phyloP scores from a whole-genome alignment of 2,888 invertebrate species.

The Lasioglossum calceatum region DNA sequence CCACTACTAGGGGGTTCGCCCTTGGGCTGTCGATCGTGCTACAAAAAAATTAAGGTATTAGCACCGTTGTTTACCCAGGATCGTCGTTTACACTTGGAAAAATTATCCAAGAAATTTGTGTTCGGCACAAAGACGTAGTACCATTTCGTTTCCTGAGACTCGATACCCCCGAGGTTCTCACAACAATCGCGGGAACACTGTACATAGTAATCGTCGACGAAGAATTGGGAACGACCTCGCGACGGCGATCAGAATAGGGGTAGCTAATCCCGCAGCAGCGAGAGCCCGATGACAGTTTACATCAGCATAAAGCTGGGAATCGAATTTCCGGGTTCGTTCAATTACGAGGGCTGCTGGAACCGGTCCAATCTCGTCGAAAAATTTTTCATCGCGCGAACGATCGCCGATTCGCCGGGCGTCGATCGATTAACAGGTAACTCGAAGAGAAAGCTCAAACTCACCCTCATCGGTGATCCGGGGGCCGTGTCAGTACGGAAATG shows the following conservation, averaged over 20 bases:
- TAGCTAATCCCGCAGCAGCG: not conserved
- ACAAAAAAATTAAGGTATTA: too few relatives aligned
- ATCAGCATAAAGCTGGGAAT: conserved; percentile 22
- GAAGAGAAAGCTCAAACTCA: not conserved
- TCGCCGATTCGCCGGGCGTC: not conserved
- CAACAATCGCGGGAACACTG: too few relatives aligned
- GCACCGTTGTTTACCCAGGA: too few relatives aligned
- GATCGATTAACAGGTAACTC: conserved; percentile 36
- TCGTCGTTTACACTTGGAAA: too few relatives aligned
- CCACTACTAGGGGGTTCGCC: too few relatives aligned
- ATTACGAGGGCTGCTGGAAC: conserved; percentile 24
- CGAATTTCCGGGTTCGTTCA: conserved; percentile 29
- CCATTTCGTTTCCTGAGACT: too few relatives aligned
- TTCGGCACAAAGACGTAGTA: too few relatives aligned
- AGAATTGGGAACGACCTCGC: not conserved
- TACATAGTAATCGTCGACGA: too few relatives aligned
- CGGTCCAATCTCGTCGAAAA: conserved; percentile 23
- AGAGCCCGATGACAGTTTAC: conserved; percentile 1
- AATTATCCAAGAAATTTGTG: too few relatives aligned
- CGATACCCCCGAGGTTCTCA: too few relatives aligned
- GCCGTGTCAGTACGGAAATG: not conserved
- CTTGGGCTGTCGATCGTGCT: too few relatives aligned
- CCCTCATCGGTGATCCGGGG: not conserved
- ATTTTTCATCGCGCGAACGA: conserved; percentile 23
- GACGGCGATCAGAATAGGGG: not conserved